Evolutionary conservation across 2,888 invertebrate species (phyloP), one percentile per base, ranked within the genome.

Genomic region (Apamea monoglypha): DNA sequence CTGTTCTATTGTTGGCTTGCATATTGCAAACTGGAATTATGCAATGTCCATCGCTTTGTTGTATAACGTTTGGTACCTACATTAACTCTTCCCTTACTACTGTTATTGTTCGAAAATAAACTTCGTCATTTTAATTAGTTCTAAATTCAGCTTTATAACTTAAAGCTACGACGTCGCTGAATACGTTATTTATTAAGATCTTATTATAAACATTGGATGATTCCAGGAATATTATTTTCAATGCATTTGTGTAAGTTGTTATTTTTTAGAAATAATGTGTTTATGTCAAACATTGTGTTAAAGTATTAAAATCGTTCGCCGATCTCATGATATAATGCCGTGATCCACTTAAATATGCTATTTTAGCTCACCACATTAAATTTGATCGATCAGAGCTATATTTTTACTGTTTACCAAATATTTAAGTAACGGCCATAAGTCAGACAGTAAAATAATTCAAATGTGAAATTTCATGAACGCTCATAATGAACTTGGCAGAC

Each of bases 371-470:
- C 88, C 92, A 92, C 96, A 96, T 96, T 96, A 96, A 95, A 96
- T 95, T 95, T 96, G 96, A 97, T 96, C 96, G 96, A 96, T 96
- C 96, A 94, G 94, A 93, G 93, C 95, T 94, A 96, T 96, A 96
- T 97, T 97, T 96, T 96, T 96, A 95, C 96, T 96, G 96, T 96
- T 96, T 96, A 97, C 97, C 96, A 96, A 96, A 96, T 96, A 96
- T 96, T 96, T 96, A 96, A 96, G 97, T 96, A 97, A 96, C 96
- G 94, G 95, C 96, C 94, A 96, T 97, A 97, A 96, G 95, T 97
- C 97, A 96, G 96, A 95, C 96, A 96, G 96, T 97, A 97, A 97
- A 97, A 97, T 97, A 97, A 97, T 97, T 97, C 96, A 96, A 97
- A 97, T 97, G 97, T 96, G 96, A 97, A 97, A 96, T 96, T 97